Base-by-base conservation (phyloP, 2,113 vertebrate genomes). In the Thymallus thymallus region DNA sequence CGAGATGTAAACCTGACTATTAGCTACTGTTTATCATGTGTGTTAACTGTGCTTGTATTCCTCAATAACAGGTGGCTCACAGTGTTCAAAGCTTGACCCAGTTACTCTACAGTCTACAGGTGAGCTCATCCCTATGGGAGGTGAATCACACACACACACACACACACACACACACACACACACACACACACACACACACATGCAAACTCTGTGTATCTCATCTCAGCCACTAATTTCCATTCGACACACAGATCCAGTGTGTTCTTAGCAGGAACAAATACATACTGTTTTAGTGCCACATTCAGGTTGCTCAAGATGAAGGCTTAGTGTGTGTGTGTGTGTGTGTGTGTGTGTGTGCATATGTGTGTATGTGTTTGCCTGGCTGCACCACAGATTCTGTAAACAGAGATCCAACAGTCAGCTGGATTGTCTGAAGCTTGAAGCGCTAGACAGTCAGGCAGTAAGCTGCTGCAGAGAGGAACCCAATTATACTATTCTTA, bases 41-140 rank as follows among this genome's bases (percentile, higher is more conserved):
- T 76, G 18, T 73, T 51, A 51, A 51, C n/a, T 76, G 35, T 71
- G 46, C 77, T 7, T 30, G 5, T 72, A 9, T 68, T n/a, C n/a
- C 18, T 68, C 41, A 68, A 46, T 46, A 3, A 76, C 91, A 98
- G 97, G 89, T 98, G 77, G 88, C 94, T 85, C 94, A 96, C 85
- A 93, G 95, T 55, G 93, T 98, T 72, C 96, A 97, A 86, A 98
- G 94, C 61, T 87, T 98, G 91, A 97, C 95, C 1, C 95, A 94
- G 69, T 90, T 99, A 66, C 91, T 98, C 58, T 98, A 97, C 85
- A 98, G 96, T 89, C 90, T 98, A 69, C 96, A 98, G 97, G 97
- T 98, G 89, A 96, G 84, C 61, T 48, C 48, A 69, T 51, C 48
- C 16, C 13, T 14, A 51, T 51, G 48, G 6, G 26, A 23, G 3